These are phyloP conservation scores for Oostethus manadensis DNA, from an alignment of 2,113 vertebrate genomes.

Conservation along the genomic window DNA sequence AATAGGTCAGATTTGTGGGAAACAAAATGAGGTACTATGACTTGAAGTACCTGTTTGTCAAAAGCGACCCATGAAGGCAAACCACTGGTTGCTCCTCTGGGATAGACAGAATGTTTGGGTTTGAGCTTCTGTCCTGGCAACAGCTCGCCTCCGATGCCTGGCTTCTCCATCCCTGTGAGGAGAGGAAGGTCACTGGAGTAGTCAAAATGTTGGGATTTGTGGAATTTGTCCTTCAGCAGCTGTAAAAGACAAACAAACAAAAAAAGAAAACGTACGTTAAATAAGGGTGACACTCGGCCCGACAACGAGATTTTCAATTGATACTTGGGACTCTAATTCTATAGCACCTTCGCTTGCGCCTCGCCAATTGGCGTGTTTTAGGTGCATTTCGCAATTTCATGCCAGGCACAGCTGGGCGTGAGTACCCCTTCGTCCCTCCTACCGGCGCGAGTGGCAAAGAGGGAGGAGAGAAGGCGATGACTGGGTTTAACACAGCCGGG, in stretches of 20 bases:
- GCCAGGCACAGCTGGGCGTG: too few species aligned
- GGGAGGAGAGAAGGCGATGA: too few species aligned
- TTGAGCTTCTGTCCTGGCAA: slow-evolving; percentile 72
- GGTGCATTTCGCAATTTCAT: too few species aligned
- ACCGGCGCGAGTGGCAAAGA: too few species aligned
- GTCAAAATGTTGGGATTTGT: slow-evolving; percentile 84
- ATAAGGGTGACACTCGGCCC: too few species aligned
- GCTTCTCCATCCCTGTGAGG: slow-evolving; percentile 75
- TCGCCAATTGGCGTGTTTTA: too few species aligned
- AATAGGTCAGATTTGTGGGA: not conserved
- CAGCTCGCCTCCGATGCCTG: slow-evolving; percentile 79
- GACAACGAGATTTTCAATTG: too few species aligned
- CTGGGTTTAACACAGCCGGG: too few species aligned
- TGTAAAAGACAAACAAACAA: slow-evolving; percentile 45
- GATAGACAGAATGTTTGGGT: slow-evolving; percentile 69
- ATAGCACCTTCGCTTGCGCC: too few species aligned
- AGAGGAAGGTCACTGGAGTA: slow-evolving; percentile 72
- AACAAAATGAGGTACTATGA: not conserved
- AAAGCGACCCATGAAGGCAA: slow-evolving; percentile 83
- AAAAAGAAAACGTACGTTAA: too few species aligned
- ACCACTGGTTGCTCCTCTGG: slow-evolving; percentile 54
- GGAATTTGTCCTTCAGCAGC: slow-evolving; percentile 81
- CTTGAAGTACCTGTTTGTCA: slow-evolving; percentile 81
- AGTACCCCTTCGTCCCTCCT: too few species aligned
- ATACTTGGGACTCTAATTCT: too few species aligned